phyloP scores from a whole-genome alignment of 2,113 vertebrate genomes.

The Gavia stellata region DNA sequence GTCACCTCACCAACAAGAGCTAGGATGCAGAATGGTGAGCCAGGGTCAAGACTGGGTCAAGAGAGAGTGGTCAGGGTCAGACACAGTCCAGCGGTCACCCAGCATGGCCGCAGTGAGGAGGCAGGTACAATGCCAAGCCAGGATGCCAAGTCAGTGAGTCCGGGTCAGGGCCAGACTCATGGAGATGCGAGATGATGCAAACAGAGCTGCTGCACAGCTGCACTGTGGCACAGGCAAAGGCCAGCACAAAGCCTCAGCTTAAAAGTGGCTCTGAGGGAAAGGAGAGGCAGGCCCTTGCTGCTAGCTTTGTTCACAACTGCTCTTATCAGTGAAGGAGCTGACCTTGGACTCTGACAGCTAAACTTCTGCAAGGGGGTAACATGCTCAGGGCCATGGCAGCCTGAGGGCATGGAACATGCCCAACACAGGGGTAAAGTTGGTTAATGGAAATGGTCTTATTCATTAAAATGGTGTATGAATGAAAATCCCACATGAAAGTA shows the following conservation, averaged over 20 bases:
- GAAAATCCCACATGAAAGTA: background rate
- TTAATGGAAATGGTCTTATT: background rate
- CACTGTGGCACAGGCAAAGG: background rate
- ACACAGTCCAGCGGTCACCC: background rate
- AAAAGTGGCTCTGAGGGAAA: background rate
- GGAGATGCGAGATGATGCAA: fast-evolving
- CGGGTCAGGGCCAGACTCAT: fast-evolving
- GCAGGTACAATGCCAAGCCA: background rate
- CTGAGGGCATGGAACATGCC: background rate
- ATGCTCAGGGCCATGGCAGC: background rate
- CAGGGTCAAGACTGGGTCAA: background rate
- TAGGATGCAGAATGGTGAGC: background rate
- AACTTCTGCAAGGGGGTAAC: background rate
- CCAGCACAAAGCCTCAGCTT: fast-evolving
- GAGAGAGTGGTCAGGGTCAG: background rate
- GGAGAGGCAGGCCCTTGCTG: background rate
- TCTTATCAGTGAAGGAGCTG: background rate
- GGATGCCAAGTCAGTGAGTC: background rate
- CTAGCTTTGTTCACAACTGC: background rate
- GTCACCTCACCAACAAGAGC: background rate
- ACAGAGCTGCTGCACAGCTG: background rate
- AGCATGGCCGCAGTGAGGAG: background rate
- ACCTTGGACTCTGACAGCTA: background rate
- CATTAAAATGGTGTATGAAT: background rate
- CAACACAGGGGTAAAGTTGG: background rate